Percentiles rank a stretch among this genome's conserved stretches.
phyloP scores from a whole-genome alignment of 1,140 invertebrate genomes.

The Macrobrachium nipponense region DNA sequence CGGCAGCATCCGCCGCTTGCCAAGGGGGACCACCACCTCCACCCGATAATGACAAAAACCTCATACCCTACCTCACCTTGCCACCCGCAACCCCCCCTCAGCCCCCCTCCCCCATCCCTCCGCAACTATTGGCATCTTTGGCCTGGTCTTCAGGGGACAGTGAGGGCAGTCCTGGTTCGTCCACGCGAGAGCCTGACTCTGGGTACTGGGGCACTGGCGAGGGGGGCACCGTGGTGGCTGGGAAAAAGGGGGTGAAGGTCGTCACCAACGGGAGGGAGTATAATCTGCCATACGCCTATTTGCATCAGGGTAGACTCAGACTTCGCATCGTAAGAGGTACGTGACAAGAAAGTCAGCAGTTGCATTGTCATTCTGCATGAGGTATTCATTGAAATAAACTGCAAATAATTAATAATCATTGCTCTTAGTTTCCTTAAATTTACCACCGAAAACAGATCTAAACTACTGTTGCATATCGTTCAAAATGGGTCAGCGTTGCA shows the following conservation, averaged over 20 bases:
- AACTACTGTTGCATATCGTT: too few species aligned
- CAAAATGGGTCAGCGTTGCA: too few species aligned
- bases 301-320: slow-evolving; percentile 43
- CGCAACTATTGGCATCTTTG: slow-evolving; percentile 18
- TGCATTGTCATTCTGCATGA: not conserved
- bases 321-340: slow-evolving; percentile 59
- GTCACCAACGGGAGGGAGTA: slow-evolving; percentile 46
- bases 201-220: slow-evolving; percentile 47
- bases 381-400: not conserved
- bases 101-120: not conserved
- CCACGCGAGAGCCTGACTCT: slow-evolving; percentile 39
- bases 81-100: slow-evolving; percentile 8
- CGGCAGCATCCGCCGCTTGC: not conserved
- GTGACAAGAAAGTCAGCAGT: not conserved
- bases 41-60: not conserved
- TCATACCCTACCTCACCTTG: not conserved
- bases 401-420: too few species aligned
- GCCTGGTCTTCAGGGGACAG: slow-evolving; percentile 51
- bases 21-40: too few species aligned
- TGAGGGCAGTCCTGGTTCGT: slow-evolving; percentile 19
- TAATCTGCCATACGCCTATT: slow-evolving; percentile 51
- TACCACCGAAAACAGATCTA: too few species aligned
- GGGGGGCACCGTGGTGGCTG: not conserved
- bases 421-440: too few species aligned
- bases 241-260: slow-evolving; percentile 37